These are phyloP conservation scores for Perccottus glenii DNA, from an alignment of 2,113 vertebrate genomes.

Conservation along the genomic window DNA sequence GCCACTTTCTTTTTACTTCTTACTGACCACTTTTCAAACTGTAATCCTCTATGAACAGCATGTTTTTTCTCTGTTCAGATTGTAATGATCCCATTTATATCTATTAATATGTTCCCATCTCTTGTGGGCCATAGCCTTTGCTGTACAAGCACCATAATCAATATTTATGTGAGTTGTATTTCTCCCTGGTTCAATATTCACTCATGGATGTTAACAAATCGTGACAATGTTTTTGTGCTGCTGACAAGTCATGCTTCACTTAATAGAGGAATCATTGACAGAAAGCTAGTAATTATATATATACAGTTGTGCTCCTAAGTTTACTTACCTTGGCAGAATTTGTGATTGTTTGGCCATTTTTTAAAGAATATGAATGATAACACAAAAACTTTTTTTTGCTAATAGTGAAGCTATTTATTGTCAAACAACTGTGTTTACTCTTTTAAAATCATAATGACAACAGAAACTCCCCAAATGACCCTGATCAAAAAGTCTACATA, in stretches of 20 bases:
- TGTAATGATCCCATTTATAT: slow-evolving; percentile 1
- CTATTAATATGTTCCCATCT: background rate
- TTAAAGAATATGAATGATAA: no score
- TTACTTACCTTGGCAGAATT: no score
- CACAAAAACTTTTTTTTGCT: no score
- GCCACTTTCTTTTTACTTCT: background rate
- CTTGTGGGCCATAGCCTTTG: background rate
- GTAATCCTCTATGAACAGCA: background rate
- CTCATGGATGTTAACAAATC: slow-evolving; percentile 1
- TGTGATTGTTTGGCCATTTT: no score
- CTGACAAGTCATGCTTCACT: background rate
- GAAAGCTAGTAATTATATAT: background rate
- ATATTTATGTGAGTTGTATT: slow-evolving; percentile 2
- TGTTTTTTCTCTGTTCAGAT: background rate
- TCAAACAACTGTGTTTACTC: no score
- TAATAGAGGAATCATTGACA: background rate
- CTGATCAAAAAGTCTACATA: no score
- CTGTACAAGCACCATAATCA: background rate
- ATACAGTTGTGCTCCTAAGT: no score
- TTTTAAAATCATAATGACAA: no score
- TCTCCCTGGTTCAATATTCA: background rate
- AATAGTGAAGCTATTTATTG: no score
- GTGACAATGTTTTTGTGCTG: background rate
- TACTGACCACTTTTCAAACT: slow-evolving; percentile 1
- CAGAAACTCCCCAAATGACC: no score